Evolutionary conservation across 1,140 invertebrate genomes (phyloP).

Genomic region (Drosophila orosa): DNA sequence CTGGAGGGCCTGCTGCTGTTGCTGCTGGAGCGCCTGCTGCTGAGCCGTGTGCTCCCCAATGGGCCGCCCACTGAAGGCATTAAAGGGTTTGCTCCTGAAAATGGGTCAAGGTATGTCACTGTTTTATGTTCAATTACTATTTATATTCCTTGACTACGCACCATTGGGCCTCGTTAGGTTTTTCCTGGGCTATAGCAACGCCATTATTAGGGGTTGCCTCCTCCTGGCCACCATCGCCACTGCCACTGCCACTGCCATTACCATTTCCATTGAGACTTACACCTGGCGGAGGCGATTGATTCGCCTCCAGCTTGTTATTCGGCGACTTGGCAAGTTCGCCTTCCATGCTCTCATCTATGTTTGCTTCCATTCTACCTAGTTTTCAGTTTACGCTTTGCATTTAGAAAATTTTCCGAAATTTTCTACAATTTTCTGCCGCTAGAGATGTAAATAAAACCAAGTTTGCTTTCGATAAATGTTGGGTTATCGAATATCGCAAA

Average conservation of each 20-base stretch:
- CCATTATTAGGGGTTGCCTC: slow-evolving; percentile 50
- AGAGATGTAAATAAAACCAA: slow-evolving; percentile 46
- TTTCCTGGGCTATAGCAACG: slow-evolving; percentile 60
- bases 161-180: slow-evolving; percentile 49
- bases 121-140: background rate
- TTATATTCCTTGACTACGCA: slow-evolving; percentile 34
- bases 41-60: slow-evolving; percentile 68
- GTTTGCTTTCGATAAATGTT: slow-evolving; percentile 2
- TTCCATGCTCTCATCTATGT: slow-evolving; percentile 68
- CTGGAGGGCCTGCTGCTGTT: slow-evolving; percentile 31
- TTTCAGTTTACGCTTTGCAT: slow-evolving; percentile 41
- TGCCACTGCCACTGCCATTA: slow-evolving; percentile 22
- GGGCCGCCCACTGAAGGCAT: slow-evolving; percentile 69
- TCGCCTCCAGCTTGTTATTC: slow-evolving; percentile 11
- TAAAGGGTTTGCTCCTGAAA: slow-evolving; percentile 67
- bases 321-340: slow-evolving; percentile 51
- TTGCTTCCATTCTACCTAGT: slow-evolving; percentile 65
- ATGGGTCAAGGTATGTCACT: slow-evolving; percentile 5
- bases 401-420: slow-evolving; percentile 51
- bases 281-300: slow-evolving; percentile 40
- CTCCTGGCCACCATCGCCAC: slow-evolving; percentile 40
- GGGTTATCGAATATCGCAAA: slow-evolving; percentile 7
- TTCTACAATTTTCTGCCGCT: slow-evolving; percentile 66
- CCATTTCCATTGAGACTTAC: slow-evolving; percentile 60
- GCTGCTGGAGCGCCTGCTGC: slow-evolving; percentile 47